Evolutionary conservation across 2,113 vertebrate genomes (phyloP), one percentile per base, ranked within the genome.

Genomic region (Dermatemys mawii): DNA sequence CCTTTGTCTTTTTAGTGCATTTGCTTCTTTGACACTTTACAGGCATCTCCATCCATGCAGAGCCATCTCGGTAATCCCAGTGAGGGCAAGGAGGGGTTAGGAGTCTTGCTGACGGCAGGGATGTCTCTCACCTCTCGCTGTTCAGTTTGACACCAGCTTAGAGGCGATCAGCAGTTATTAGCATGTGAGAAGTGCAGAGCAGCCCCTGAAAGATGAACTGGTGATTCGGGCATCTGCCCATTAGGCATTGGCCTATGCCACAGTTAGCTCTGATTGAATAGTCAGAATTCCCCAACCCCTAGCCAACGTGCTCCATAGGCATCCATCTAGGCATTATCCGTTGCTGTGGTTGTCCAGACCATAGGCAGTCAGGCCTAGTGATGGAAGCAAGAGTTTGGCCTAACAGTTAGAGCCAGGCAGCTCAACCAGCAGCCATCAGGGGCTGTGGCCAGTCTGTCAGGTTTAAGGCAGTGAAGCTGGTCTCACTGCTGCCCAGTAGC

Each of bases 281-380:
- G 19, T 41, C 67, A 41, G n/a, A 41, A 75, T 75, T 75, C 41
- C 70, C 70, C 38, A 44, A 44, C 35, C 60, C 16, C 14, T 32
- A 35, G 32, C 60, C 16, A 60, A 13, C 12, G 27, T 60, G 57
- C 29, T 7, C 57, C 57, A 13, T 12, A 13, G 3, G 57, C 57
- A n/a, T 19, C 8, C 8, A 67, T 63, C 32, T 17, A 67, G 7
- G 16, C 60, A n/a, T 67, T 67, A 35, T 17, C 60, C 8, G 8
- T 67, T n/a, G 60, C 60, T 9, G 8, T 19, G 6, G 60, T 4
- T 17, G 7, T n/a, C 60, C 4, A 0, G 2, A 27, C 27, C 27
- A 26, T 11, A 27, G 60, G 32, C 32, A 5, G 35, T 63, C 60
- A 63, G 8, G 6, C 7, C 60, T 19, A 19, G 60, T 10, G 60